Percentiles rank a stretch among this genome's conserved stretches.
These are phyloP conservation scores for Aurelia aurita DNA, from an alignment of 30 jellyfish, hydroid and myxozoan genomes.

Conservation along the genomic window DNA sequence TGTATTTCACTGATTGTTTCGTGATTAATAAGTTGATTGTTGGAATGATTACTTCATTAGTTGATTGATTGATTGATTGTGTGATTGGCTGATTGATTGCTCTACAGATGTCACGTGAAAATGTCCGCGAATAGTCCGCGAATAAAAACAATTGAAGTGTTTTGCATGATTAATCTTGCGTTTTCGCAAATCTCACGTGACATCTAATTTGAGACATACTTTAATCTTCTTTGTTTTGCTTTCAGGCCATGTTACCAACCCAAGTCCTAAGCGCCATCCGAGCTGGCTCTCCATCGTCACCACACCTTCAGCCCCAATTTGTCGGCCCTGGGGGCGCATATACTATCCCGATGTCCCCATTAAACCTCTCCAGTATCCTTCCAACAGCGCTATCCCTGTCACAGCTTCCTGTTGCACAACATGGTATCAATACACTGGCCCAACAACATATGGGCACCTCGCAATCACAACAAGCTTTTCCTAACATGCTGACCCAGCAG, in stretches of 20 bases:
- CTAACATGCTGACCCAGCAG: not conserved
- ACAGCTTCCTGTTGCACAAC: slow-evolving; percentile 70
- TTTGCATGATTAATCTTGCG: too few species aligned
- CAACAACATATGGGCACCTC: slow-evolving; percentile 38
- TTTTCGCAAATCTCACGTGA: too few species aligned
- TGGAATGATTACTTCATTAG: too few species aligned
- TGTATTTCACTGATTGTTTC: too few species aligned
- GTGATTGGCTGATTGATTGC: too few species aligned
- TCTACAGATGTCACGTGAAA: too few species aligned
- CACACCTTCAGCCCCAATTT: slow-evolving; percentile 55
- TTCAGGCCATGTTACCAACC: slow-evolving; percentile 34
- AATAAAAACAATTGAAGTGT: too few species aligned
- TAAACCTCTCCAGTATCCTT: slow-evolving; percentile 63
- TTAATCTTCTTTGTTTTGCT: not conserved
- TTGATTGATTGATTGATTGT: too few species aligned
- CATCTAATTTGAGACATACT: not conserved
- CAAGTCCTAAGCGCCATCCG: slow-evolving; percentile 69
- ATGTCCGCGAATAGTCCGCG: too few species aligned
- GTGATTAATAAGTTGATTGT: too few species aligned
- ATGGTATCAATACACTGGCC: slow-evolving; percentile 40
- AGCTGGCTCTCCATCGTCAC: slow-evolving; percentile 41
- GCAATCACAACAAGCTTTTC: not conserved
- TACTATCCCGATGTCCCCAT: slow-evolving; percentile 70
- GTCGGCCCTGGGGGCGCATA: slow-evolving; percentile 58
- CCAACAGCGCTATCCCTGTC: slow-evolving; percentile 77